Conservation (phyloP, 2,797 vertebrate genomes). For the Microtus obscurus region DNA sequence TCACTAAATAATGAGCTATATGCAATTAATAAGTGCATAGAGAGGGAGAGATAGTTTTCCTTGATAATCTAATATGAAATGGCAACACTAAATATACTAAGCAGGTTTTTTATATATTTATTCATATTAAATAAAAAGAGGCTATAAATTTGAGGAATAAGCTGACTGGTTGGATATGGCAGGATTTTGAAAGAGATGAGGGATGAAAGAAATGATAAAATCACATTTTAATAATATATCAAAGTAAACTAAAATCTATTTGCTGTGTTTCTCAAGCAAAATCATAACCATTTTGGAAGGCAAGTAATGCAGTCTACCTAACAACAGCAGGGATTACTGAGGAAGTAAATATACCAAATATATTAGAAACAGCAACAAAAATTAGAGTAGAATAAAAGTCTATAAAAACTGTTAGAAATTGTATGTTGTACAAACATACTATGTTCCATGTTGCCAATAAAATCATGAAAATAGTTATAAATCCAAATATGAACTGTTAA, state of each 20-base stretch:
- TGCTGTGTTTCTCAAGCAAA: constrained; percentile 6
- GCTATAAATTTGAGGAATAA: background rate
- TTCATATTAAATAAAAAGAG: background rate
- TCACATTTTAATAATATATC: background rate
- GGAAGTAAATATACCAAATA: constrained; percentile 10
- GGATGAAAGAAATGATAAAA: background rate
- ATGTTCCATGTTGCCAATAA: constrained; percentile 7
- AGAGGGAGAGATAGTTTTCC: background rate
- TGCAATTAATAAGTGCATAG: background rate
- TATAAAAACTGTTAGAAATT: constrained; percentile 20
- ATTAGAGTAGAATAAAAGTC: constrained; percentile 19
- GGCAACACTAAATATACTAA: background rate
- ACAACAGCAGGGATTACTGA: background rate
- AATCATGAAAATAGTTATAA: background rate
- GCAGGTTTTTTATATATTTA: background rate
- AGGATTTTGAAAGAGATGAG: background rate
- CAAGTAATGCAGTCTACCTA: background rate
- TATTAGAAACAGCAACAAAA: constrained; percentile 42
- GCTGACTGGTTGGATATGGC: background rate
- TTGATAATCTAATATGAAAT: background rate
- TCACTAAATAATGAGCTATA: background rate
- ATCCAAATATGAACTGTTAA: background rate
- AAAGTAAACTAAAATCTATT: background rate
- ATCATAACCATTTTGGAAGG: background rate
- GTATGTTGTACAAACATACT: background rate